A percentile compares a stretch with the other conserved stretches of the same genome.
These are phyloP conservation scores for Galagoides demidoff DNA, from an alignment of 2,797 vertebrate species.

Conservation along the genomic window DNA sequence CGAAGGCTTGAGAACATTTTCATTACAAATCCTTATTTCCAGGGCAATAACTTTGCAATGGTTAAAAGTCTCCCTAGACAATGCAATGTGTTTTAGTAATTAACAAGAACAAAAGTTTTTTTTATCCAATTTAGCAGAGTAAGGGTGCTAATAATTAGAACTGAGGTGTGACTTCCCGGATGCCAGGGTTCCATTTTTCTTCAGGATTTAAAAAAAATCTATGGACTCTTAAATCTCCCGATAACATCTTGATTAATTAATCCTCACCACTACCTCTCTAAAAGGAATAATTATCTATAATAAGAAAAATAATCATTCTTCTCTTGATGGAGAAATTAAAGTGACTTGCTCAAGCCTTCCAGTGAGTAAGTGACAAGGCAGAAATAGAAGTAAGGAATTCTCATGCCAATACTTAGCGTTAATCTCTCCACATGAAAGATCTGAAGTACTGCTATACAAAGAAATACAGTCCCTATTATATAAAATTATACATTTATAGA, in stretches of 20 bases:
- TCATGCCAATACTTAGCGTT: neutral
- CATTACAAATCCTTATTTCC: neutral
- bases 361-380: neutral
- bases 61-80: neutral
- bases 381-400: neutral
- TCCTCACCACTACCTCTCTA: slow-evolving; percentile 2
- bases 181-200: neutral
- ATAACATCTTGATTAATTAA: slow-evolving; percentile 35
- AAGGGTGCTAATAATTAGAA: neutral
- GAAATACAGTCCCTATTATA: neutral
- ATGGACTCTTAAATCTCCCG: neutral
- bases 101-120: neutral
- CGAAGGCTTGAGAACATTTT: neutral
- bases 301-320: slow-evolving; percentile 41
- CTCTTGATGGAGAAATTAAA: slow-evolving; percentile 36
- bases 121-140: neutral
- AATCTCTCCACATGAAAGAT: neutral
- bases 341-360: neutral
- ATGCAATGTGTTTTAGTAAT: neutral
- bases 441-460: neutral
- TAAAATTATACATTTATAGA: slow-evolving; percentile 21
- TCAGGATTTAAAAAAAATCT: neutral
- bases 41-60: neutral
- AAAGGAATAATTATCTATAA: slow-evolving; percentile 30
- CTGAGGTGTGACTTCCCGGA: accelerated